Evolutionary conservation across 2,797 vertebrate genomes (phyloP).

Genomic region (Coregonus suidteri): DNA sequence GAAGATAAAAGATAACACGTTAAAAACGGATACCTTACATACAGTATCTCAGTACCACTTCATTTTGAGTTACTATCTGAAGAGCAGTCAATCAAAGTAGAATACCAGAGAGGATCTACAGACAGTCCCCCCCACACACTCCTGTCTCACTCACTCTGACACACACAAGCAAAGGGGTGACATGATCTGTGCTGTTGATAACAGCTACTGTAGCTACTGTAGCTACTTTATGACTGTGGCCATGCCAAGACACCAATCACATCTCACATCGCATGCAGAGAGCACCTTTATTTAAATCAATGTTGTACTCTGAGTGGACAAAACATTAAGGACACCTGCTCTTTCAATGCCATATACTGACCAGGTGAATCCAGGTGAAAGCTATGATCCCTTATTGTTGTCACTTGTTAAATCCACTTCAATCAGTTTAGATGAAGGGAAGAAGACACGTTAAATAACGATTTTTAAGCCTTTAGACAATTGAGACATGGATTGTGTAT

Average conservation of each 20-base stretch:
- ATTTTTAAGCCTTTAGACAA: no score
- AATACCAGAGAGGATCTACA: neutral
- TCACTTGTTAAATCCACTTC: no score
- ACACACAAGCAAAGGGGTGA: neutral
- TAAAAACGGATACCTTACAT: neutral
- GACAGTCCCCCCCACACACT: neutral
- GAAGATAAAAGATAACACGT: slow-evolving; percentile 34
- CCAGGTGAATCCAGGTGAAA: no score
- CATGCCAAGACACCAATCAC: neutral
- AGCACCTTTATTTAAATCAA: neutral
- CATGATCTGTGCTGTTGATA: neutral
- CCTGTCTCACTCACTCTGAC: neutral
- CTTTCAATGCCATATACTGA: no score
- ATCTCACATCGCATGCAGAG: neutral
- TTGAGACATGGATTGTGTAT: no score
- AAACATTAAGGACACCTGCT: no score
- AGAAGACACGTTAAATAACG: no score
- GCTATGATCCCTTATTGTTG: no score
- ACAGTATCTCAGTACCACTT: neutral
- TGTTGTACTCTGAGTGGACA: no score
- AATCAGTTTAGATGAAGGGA: no score
- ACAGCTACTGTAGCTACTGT: no score
- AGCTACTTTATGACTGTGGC: neutral
- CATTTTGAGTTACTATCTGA: neutral
- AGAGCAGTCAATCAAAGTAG: slow-evolving; percentile 2